phyloP scores from a whole-genome alignment of 2,797 vertebrate species.

The Premnoplex brunnescens region DNA sequence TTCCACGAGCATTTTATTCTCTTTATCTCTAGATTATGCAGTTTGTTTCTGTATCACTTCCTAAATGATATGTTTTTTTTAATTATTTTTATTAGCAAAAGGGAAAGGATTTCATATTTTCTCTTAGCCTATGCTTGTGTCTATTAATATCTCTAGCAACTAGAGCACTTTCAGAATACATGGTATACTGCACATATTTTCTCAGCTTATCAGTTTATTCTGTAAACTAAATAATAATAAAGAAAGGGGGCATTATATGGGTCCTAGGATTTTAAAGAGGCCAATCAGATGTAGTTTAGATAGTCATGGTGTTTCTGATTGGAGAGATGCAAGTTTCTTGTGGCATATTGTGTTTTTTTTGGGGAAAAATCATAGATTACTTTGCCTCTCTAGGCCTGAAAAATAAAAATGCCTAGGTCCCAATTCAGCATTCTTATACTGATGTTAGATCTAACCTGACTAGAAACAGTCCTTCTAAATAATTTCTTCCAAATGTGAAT shows the following conservation, averaged over 20 bases:
- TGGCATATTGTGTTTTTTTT: constrained; percentile 56
- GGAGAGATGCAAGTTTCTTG: constrained; percentile 74
- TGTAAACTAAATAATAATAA: constrained; percentile 65
- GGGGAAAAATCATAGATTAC: not conserved
- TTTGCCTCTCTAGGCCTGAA: constrained; percentile 23
- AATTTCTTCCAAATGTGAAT: not conserved
- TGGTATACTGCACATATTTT: constrained; percentile 53
- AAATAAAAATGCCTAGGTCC: not conserved
- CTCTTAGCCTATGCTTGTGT: constrained; percentile 52
- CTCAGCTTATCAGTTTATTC: constrained; percentile 54
- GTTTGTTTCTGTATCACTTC: constrained; percentile 64
- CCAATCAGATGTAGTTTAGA: constrained; percentile 77
- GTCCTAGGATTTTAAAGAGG: constrained; percentile 67
- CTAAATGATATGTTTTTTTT: constrained; percentile 60
- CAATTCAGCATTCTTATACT: not conserved
- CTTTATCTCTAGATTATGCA: constrained; percentile 48
- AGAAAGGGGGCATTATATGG: constrained; percentile 59
- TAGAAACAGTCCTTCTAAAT: not conserved
- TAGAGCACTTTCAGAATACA: constrained; percentile 66
- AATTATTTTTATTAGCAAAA: constrained; percentile 58
- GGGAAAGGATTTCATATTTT: constrained; percentile 44
- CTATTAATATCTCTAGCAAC: constrained; percentile 73
- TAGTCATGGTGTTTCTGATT: constrained; percentile 78
- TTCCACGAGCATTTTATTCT: constrained; percentile 64
- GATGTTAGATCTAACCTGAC: not conserved